These are phyloP conservation scores for Dorcus hopei DNA, from an alignment of 2,888 invertebrate genomes.

Conservation along the genomic window DNA sequence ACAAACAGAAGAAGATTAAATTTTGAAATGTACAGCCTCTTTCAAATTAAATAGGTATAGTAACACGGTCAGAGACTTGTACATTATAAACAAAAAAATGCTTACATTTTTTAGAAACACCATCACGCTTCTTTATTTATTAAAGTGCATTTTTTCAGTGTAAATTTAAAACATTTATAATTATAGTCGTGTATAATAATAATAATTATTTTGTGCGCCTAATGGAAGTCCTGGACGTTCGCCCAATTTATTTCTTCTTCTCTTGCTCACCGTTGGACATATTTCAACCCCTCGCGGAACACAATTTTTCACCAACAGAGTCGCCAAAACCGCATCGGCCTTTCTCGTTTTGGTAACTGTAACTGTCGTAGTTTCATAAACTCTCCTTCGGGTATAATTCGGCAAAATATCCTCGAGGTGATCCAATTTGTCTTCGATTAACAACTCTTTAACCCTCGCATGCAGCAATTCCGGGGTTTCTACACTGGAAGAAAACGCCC, in stretches of 20 bases:
- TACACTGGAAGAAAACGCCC: conserved; percentile 17
- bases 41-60: no score
- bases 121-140: no score
- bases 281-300: conserved; percentile 42
- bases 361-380: conserved; percentile 43
- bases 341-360: conserved; percentile 44
- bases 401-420: conserved; percentile 45
- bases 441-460: conserved; percentile 34
- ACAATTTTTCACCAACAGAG: conserved; percentile 45
- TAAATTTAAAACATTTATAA: no score
- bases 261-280: conserved; percentile 35
- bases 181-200: no score
- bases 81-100: no score
- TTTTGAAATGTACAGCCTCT: no score
- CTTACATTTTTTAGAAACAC: no score
- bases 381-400: conserved; percentile 41
- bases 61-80: no score
- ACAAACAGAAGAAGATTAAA: no score
- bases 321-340: conserved; percentile 40
- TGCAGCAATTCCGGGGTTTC: conserved; percentile 34
- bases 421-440: conserved; percentile 46
- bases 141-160: no score
- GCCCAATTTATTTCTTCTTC: conserved; percentile 17
- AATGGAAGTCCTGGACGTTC: no score
- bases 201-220: no score